Conservation (phyloP, 2,888 invertebrate genomes). For the Chrysolina oricalcia region DNA sequence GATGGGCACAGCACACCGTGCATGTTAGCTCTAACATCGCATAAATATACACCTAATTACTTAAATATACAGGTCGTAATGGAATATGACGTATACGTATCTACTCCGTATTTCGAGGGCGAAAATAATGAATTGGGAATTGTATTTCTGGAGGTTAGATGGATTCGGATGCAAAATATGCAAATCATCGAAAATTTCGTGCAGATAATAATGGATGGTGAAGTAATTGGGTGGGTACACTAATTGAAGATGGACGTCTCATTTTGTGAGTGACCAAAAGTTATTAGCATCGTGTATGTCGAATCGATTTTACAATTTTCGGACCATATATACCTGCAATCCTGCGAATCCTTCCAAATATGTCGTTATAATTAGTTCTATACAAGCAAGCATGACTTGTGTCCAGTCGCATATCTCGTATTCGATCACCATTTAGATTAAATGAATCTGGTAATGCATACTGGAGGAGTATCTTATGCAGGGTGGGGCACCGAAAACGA, state of each 20-base stretch:
- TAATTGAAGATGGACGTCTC: constrained; percentile 3
- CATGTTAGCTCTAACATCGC: constrained; percentile 32
- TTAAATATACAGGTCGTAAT: constrained; percentile 39
- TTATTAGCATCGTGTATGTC: too few relatives aligned
- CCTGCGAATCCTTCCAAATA: too few relatives aligned
- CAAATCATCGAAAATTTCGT: constrained; percentile 31
- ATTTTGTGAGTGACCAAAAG: not conserved
- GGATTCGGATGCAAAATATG: constrained; percentile 31
- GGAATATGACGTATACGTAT: constrained; percentile 32
- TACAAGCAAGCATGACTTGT: too few relatives aligned
- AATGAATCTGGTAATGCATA: too few relatives aligned
- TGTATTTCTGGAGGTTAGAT: constrained; percentile 17
- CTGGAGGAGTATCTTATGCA: too few relatives aligned
- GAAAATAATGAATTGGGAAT: constrained; percentile 23
- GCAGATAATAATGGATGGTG: constrained; percentile 27
- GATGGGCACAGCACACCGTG: constrained; percentile 47
- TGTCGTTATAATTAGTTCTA: too few relatives aligned
- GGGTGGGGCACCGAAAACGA: too few relatives aligned
- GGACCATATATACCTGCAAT: too few relatives aligned
- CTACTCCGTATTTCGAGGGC: constrained; percentile 21
- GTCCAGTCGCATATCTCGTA: too few relatives aligned
- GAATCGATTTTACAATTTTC: too few relatives aligned
- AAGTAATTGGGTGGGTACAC: constrained; percentile 2
- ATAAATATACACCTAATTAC: constrained; percentile 44
- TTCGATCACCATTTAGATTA: too few relatives aligned